Evolutionary conservation across 1,140 invertebrate genomes (phyloP).

Genomic region (Orchestia grillus): DNA sequence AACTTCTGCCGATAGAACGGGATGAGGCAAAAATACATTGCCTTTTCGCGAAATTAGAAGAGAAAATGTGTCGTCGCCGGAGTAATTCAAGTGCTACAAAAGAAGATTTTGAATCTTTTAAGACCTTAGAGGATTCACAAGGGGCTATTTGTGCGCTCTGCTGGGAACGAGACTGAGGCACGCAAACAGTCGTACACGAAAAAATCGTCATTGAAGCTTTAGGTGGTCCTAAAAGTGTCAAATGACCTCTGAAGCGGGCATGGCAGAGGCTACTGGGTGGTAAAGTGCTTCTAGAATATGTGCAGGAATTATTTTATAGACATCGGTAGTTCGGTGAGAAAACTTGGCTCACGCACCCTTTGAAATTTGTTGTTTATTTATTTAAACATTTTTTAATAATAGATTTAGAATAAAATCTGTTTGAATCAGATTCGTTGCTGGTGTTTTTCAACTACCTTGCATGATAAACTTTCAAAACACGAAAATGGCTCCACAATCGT

Average conservation of each 20-base stretch:
- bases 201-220: not conserved
- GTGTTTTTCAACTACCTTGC: not conserved
- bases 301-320: not conserved
- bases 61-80: not conserved
- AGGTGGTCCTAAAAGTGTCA: not conserved
- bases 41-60: not conserved
- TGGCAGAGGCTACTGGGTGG: not conserved
- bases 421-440: not conserved
- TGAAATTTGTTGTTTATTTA: too few relatives aligned
- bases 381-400: not conserved
- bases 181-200: not conserved
- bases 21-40: not conserved
- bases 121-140: not conserved
- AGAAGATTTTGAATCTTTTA: conserved; percentile 45
- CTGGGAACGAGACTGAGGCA: not conserved
- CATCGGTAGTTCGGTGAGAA: not conserved
- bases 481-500: not conserved
- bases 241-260: not conserved
- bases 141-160: not conserved
- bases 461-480: not conserved
- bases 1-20: conserved; percentile 14
- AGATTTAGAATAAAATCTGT: not conserved
- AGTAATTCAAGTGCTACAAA: conserved; percentile 50
- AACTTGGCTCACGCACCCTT: not conserved
- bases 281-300: not conserved